Conservation (phyloP, 1,140 invertebrate genomes). For the Papilio polytes region DNA sequence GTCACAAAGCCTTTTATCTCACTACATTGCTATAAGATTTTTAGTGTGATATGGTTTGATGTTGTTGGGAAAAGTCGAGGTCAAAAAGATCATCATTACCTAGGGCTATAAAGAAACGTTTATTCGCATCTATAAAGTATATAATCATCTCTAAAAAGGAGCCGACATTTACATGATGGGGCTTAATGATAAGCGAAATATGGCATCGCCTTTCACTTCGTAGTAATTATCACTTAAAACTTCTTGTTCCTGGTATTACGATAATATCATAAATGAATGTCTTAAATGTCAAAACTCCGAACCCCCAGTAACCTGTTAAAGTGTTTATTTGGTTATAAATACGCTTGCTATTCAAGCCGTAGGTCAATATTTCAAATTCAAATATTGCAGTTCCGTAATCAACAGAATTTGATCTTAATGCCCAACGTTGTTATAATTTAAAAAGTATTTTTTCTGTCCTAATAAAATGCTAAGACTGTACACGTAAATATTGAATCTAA, state of each 20-base stretch:
- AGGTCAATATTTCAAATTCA: no score
- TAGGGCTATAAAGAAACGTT: background rate
- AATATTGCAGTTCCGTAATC: no score
- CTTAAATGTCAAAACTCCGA: background rate
- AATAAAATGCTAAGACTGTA: background rate
- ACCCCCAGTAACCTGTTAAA: background rate
- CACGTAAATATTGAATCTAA: slow-evolving; percentile 35
- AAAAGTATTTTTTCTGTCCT: background rate
- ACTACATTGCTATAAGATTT: background rate
- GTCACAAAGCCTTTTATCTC: no score
- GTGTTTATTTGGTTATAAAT: no score
- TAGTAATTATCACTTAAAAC: slow-evolving; percentile 2
- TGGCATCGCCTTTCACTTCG: slow-evolving; percentile 13
- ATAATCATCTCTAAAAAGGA: background rate
- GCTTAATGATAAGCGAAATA: slow-evolving; percentile 11
- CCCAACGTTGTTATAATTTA: no score
- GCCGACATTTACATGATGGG: background rate
- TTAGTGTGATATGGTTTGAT: background rate
- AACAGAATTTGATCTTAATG: no score
- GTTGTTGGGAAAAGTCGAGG: background rate
- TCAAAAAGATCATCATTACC: background rate
- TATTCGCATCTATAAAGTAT: background rate
- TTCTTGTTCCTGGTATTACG: background rate
- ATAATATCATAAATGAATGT: background rate
- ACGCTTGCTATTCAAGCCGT: no score